Percentiles rank a stretch among this genome's conserved stretches.
These are phyloP conservation scores for Tapera naevia DNA, from an alignment of 2,797 vertebrate species.

Conservation along the genomic window DNA sequence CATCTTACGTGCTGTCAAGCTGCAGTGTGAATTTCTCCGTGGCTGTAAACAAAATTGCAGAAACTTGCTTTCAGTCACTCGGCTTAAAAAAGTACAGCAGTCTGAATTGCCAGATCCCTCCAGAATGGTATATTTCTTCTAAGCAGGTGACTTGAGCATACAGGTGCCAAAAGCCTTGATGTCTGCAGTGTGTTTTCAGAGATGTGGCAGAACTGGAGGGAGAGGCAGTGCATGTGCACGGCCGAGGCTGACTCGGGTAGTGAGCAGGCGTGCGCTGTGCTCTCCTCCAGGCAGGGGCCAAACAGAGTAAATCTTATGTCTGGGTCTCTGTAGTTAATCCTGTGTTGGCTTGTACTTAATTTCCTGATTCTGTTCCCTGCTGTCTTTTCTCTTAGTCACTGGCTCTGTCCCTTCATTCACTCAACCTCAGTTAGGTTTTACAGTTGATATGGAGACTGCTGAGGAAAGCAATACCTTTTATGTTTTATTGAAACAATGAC, in stretches of 20 bases:
- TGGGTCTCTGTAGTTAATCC: background rate
- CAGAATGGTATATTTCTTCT: background rate
- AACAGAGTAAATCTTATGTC: background rate
- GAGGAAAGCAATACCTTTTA: background rate
- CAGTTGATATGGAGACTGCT: background rate
- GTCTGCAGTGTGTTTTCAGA: background rate
- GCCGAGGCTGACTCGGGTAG: rapidly evolving
- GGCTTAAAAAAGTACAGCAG: background rate
- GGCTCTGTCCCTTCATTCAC: background rate
- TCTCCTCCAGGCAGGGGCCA: background rate
- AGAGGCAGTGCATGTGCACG: background rate
- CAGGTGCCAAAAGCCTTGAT: background rate
- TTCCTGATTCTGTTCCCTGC: background rate
- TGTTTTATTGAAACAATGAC: background rate
- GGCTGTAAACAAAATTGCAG: constrained; percentile 6
- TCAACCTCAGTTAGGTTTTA: background rate
- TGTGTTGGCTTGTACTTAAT: background rate
- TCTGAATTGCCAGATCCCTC: background rate
- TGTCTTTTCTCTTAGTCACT: background rate
- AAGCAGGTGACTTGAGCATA: background rate
- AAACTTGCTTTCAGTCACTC: background rate
- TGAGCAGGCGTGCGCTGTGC: rapidly evolving
- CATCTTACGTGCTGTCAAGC: background rate
- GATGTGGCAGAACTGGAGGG: background rate
- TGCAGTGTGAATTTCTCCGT: background rate